phyloP scores from a whole-genome alignment of 2,113 vertebrate genomes.

The Macrotus californicus region DNA sequence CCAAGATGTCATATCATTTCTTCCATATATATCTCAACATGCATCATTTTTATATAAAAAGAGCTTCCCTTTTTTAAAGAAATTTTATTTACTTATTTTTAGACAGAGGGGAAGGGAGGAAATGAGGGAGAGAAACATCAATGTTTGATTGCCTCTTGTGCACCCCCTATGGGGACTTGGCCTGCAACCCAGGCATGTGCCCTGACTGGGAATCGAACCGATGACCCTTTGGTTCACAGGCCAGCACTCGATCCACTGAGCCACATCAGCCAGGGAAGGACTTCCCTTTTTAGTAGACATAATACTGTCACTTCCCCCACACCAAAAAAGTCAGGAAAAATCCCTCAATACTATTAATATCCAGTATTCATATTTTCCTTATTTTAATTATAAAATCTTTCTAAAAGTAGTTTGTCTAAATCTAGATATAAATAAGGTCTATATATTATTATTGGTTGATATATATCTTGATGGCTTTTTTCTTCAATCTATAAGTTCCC shows the following conservation, averaged over 20 bases:
- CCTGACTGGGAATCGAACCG: no score
- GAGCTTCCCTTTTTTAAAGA: neutral
- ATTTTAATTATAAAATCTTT: neutral
- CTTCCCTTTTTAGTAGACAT: neutral
- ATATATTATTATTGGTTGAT: neutral
- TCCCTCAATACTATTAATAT: neutral
- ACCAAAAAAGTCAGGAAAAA: neutral
- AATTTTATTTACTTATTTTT: no score
- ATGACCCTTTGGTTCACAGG: no score
- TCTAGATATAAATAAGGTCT: neutral
- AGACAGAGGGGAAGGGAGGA: no score
- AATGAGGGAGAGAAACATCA: no score
- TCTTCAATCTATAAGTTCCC: neutral
- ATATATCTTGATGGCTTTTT: neutral
- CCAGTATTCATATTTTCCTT: neutral
- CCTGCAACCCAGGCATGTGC: no score
- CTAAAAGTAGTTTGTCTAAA: neutral
- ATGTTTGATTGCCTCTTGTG: no score
- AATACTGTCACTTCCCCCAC: neutral
- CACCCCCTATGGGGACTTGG: no score
- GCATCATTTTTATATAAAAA: neutral
- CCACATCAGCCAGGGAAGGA: no score
- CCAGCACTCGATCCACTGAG: no score
- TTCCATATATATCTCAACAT: conserved; percentile 2
- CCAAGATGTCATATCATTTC: neutral